Base-by-base conservation (phyloP, 2,888 invertebrate genomes). In the Trichogramma evanescens region DNA sequence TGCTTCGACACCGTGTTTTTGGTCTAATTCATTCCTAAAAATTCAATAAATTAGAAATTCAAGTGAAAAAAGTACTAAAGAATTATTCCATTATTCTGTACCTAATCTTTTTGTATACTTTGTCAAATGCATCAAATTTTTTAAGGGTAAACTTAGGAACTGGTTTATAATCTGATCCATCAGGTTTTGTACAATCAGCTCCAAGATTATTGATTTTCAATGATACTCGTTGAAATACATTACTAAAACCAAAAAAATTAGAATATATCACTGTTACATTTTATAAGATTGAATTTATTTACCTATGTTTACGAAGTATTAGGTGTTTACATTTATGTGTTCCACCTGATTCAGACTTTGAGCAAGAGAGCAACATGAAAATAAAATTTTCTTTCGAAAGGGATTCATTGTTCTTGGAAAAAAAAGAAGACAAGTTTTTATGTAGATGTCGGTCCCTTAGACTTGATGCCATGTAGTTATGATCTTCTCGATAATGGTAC, bases 281-380 rank as follows among this genome's bases (percentile, higher is more conserved):
- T 3, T n/a, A 45, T 8, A 45, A 2, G 54, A 26, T 26, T 26
- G 26, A 26, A 26, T 26, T 26, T 50, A 59, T 10, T 56, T n/a
- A 64, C 62, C 54, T 53, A 54, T 44, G 8, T 54, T 13, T 54
- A 3, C 55, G 40, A 6, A 54, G 26, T 40, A 88, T 85, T 62
- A 83, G 82, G 67, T 87, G 86, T 54, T 82, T 81, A 67, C 83
- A 85, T 61, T 83, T 81, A 69, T 86, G 85, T 0, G 86, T 87
- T 5, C 86, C 83, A 56, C 77, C 79, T 52, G 78, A 77, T 4
- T 80, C 76, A 50, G 83, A 82, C 8, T 70, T 72, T 67, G 83
- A 82, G 56, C 81, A 81, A 43, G 82, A 83, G 51, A 88, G 73
- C 68, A 85, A 80, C 70, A 87, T 87, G 56, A 82, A 82, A 4